A percentile compares a stretch with the other conserved stretches of the same genome.
Conservation (phyloP, 2,888 invertebrate genomes). For the Tenthredo mesomela region DNA sequence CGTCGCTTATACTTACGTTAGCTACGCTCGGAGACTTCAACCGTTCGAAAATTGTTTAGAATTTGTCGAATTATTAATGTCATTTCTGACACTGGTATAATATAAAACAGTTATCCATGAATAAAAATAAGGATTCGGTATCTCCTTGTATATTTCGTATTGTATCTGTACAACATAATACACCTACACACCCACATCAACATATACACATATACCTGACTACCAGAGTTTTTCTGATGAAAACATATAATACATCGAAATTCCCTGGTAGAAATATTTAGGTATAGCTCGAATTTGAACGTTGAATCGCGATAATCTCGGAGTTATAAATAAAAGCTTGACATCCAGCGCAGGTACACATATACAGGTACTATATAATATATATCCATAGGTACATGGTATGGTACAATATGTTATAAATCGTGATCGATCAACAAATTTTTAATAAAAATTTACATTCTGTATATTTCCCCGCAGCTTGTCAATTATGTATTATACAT, state of each 20-base stretch:
- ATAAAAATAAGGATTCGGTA: constrained; percentile 1
- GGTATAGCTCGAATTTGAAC: constrained; percentile 12
- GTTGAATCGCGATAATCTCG: not conserved
- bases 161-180: not conserved
- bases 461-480: not conserved
- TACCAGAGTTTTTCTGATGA: constrained; percentile 27
- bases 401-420: not conserved
- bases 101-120: not conserved
- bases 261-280: not conserved
- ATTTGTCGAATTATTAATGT: constrained; percentile 38
- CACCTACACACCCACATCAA: not conserved
- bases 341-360: not conserved
- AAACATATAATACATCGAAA: constrained; percentile 6
- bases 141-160: not conserved
- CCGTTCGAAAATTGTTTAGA: constrained; percentile 38
- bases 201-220: too few species aligned
- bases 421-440: not conserved
- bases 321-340: constrained; percentile 16
- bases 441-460: not conserved
- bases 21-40: constrained; percentile 26
- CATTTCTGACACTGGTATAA: not conserved
- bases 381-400: not conserved
- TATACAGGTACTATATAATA: not conserved
- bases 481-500: not conserved
- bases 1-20: constrained; percentile 1